These are phyloP conservation scores for Apamea crenata DNA, from an alignment of 2,888 invertebrate species.

Conservation along the genomic window DNA sequence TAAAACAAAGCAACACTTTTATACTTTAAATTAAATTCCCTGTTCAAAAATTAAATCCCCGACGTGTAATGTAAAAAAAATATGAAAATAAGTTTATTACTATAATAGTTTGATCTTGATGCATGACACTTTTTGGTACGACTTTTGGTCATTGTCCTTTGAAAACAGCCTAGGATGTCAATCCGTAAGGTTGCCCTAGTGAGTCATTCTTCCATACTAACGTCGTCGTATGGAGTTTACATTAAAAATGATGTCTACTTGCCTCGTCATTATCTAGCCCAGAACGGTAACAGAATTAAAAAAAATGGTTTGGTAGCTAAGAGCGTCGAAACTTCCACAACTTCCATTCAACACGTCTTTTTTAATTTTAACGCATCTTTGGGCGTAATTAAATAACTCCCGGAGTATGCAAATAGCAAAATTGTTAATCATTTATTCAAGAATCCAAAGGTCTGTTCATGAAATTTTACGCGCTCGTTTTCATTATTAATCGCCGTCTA, in stretches of 20 bases:
- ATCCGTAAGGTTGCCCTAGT: not conserved
- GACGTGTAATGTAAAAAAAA: too few species aligned
- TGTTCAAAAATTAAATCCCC: too few species aligned
- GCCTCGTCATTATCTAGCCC: not conserved
- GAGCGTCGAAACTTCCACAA: not conserved
- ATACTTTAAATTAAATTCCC: too few species aligned
- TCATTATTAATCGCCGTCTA: not conserved
- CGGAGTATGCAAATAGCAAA: not conserved
- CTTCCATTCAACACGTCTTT: not conserved
- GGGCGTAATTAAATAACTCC: not conserved
- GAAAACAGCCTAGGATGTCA: too few species aligned
- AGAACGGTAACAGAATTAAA: not conserved
- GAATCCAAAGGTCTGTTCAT: not conserved
- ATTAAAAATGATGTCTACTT: not conserved
- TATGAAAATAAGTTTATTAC: too few species aligned
- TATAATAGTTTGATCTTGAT: too few species aligned
- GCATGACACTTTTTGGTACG: too few species aligned
- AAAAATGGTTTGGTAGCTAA: not conserved
- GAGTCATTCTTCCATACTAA: not conserved
- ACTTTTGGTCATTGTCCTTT: too few species aligned
- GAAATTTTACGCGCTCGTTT: not conserved
- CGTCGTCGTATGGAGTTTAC: not conserved
- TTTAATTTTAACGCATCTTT: not conserved
- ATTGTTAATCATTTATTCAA: not conserved
- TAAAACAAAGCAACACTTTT: too few species aligned